Conservation (phyloP, 2,888 invertebrate genomes). For the Lasioglossum oenotherae region DNA sequence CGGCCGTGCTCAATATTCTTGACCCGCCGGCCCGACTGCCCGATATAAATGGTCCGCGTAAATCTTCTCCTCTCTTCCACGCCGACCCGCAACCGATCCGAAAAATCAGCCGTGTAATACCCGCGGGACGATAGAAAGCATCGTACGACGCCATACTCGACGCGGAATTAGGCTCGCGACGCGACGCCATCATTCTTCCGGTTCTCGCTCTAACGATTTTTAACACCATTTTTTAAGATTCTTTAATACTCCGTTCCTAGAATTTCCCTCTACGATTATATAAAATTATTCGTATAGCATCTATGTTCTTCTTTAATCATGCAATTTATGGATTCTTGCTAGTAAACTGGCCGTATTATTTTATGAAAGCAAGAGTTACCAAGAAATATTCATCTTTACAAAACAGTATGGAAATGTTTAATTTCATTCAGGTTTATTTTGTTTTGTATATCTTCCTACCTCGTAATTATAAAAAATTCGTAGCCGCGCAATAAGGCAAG, state of each 20-base stretch:
- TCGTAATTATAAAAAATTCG: background rate
- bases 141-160: slow-evolving; percentile 1
- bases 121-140: slow-evolving; percentile 35
- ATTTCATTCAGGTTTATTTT: background rate
- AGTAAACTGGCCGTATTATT: background rate
- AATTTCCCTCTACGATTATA: background rate
- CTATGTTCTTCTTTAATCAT: background rate
- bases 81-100: slow-evolving; percentile 10
- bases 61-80: slow-evolving; percentile 65
- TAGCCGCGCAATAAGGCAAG: background rate
- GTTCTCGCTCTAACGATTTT: background rate
- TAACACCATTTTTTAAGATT: background rate
- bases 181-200: background rate
- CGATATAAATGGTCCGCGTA: slow-evolving; percentile 77
- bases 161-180: background rate
- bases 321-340: background rate
- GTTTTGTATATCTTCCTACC: background rate
- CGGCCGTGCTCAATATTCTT: slow-evolving; percentile 80
- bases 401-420: background rate
- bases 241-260: too few relatives aligned
- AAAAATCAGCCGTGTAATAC: slow-evolving; percentile 12
- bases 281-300: background rate
- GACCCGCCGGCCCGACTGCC: slow-evolving; percentile 70
- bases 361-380: background rate
- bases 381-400: background rate